phyloP scores from a whole-genome alignment of 2,888 invertebrate genomes.

The Drosophila pseudotakahashii region DNA sequence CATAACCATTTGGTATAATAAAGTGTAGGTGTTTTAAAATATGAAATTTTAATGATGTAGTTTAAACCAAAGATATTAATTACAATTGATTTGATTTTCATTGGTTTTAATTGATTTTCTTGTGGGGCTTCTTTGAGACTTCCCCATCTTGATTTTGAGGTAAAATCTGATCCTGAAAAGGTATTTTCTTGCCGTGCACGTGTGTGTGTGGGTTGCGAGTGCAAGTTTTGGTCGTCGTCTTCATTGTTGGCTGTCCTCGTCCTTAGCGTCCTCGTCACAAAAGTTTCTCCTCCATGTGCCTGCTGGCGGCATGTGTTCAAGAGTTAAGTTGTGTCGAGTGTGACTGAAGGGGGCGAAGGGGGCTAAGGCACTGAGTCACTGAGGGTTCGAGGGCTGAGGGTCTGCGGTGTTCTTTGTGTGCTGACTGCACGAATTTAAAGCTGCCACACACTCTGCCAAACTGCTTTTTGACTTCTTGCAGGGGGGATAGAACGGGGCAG shows the following conservation, averaged over 20 bases:
- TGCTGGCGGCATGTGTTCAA: slow-evolving; percentile 79
- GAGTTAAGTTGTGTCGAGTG: slow-evolving; percentile 76
- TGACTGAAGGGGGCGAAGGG: slow-evolving; percentile 29
- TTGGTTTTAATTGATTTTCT: too few relatives aligned
- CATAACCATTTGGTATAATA: too few relatives aligned
- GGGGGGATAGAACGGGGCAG: too few relatives aligned
- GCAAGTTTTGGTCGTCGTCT: slow-evolving; percentile 76
- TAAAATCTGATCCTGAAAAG: neutral
- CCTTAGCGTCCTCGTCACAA: slow-evolving; percentile 54
- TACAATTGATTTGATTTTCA: too few relatives aligned
- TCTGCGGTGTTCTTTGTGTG: slow-evolving; percentile 51
- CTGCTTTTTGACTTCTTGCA: slow-evolving; percentile 70
- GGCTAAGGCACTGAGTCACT: neutral
- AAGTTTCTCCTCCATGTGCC: slow-evolving; percentile 75
- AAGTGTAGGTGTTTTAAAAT: too few relatives aligned
- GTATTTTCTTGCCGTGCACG: slow-evolving; percentile 17
- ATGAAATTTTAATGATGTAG: too few relatives aligned
- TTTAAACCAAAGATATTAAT: too few relatives aligned
- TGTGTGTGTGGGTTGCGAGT: slow-evolving; percentile 47
- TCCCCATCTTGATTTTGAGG: neutral
- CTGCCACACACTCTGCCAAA: slow-evolving; percentile 70
- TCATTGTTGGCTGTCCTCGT: slow-evolving; percentile 64
- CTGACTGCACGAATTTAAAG: slow-evolving; percentile 75
- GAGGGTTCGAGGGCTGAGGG: slow-evolving; percentile 7
- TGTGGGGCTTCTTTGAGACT: neutral